Evolutionary conservation across 2,888 invertebrate species (phyloP).

Genomic region (Eilema depressum): DNA sequence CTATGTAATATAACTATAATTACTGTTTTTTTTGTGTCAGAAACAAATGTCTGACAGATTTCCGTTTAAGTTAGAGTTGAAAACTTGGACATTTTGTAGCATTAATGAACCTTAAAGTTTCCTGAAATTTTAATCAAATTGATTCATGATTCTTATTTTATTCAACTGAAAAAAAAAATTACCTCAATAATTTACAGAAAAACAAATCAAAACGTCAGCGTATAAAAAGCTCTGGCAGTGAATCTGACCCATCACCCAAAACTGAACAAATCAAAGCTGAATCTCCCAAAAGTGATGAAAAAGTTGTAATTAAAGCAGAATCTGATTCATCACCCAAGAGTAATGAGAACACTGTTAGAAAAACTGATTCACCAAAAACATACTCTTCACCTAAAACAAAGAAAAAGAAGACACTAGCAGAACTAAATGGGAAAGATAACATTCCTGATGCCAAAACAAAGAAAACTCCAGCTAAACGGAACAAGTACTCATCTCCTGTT

Average conservation of each 20-base stretch:
- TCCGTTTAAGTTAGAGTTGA: too few relatives aligned
- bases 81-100: too few relatives aligned
- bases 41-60: too few relatives aligned
- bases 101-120: too few relatives aligned
- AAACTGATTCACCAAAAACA: constrained; percentile 60
- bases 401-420: constrained; percentile 43
- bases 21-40: too few relatives aligned
- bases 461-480: constrained; percentile 7
- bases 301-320: constrained; percentile 56
- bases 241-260: constrained; percentile 53
- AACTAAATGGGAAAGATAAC: constrained; percentile 20
- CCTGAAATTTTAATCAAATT: too few relatives aligned
- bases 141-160: too few relatives aligned
- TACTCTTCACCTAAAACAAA: constrained; percentile 70
- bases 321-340: constrained; percentile 54
- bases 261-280: constrained; percentile 8
- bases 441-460: constrained; percentile 13
- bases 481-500: not conserved
- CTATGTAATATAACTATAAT: not conserved
- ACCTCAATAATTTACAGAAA: constrained; percentile 54
- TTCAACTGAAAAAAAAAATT: too few relatives aligned
- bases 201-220: constrained; percentile 73
- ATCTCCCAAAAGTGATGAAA: constrained; percentile 24
- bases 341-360: constrained; percentile 59
- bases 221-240: constrained; percentile 78